phyloP scores from a whole-genome alignment of 2,113 vertebrate species.

The Cottus gobio region DNA sequence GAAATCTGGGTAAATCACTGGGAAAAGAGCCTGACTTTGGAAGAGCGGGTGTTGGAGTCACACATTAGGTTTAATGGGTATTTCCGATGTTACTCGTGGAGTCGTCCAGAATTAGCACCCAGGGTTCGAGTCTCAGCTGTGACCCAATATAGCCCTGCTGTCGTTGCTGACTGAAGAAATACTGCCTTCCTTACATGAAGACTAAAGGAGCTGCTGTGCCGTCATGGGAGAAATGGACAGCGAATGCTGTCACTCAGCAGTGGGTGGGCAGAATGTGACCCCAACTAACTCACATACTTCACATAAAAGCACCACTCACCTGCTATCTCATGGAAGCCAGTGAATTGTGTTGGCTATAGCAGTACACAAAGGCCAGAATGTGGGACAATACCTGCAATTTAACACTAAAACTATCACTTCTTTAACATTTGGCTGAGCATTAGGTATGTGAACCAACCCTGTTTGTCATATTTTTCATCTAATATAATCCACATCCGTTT shows the following conservation, averaged over 20 bases:
- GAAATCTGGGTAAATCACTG: constrained; percentile 22
- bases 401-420: constrained; percentile 20
- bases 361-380: constrained; percentile 1
- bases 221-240: constrained; percentile 46
- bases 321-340: constrained; percentile 16
- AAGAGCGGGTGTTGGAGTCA: constrained; percentile 24
- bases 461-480: constrained; percentile 21
- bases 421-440: background rate
- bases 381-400: constrained; percentile 21
- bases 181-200: constrained; percentile 62
- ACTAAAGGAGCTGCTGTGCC: constrained; percentile 55
- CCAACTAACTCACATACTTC: background rate
- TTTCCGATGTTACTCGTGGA: constrained; percentile 60
- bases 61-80: constrained; percentile 48
- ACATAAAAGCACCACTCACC: constrained; percentile 6
- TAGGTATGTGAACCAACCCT: background rate
- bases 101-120: constrained; percentile 79
- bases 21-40: constrained; percentile 10
- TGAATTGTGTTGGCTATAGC: background rate
- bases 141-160: constrained; percentile 78
- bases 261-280: constrained; percentile 19
- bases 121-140: constrained; percentile 67
- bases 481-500: background rate
- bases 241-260: constrained; percentile 44
- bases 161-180: constrained; percentile 82